phyloP scores from a whole-genome alignment of 1,140 invertebrate species.

The Lanistes nyassanus region DNA sequence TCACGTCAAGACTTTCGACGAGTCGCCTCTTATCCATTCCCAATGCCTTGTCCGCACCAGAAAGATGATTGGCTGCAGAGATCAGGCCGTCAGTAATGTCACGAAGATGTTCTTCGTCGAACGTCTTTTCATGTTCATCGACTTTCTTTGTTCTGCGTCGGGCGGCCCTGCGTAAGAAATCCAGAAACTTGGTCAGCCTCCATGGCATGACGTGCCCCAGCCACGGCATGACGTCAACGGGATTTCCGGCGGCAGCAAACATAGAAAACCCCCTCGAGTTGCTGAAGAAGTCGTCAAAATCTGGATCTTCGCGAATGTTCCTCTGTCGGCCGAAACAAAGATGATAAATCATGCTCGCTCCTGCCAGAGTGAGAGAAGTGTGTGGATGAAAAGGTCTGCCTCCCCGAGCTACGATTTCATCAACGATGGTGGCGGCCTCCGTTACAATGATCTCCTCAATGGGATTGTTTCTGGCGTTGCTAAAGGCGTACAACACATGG shows the following conservation, averaged over 20 bases:
- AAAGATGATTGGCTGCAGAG: slow-evolving; percentile 8
- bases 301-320: slow-evolving; percentile 29
- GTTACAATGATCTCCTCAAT: slow-evolving; percentile 28
- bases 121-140: slow-evolving; percentile 16
- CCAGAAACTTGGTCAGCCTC: slow-evolving; percentile 12
- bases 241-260: slow-evolving; percentile 32
- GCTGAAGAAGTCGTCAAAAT: slow-evolving; percentile 25
- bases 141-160: slow-evolving; percentile 2
- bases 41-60: not conserved
- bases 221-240: slow-evolving; percentile 37
- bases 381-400: slow-evolving; percentile 34
- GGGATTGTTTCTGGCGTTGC: slow-evolving; percentile 20
- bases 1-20: slow-evolving; percentile 68
- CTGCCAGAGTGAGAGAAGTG: slow-evolving; percentile 17
- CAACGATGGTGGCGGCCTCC: slow-evolving; percentile 26
- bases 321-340: slow-evolving; percentile 31
- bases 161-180: not conserved
- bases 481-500: slow-evolving; percentile 31
- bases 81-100: slow-evolving; percentile 31
- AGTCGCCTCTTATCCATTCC: slow-evolving; percentile 2
- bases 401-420: slow-evolving; percentile 18
- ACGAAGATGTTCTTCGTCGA: slow-evolving; percentile 18
- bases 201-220: slow-evolving; percentile 27
- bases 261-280: slow-evolving; percentile 25
- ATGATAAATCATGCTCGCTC: slow-evolving; percentile 38